phyloP scores from a whole-genome alignment of 2,888 invertebrate genomes.

The Andrena hattorfiana region DNA sequence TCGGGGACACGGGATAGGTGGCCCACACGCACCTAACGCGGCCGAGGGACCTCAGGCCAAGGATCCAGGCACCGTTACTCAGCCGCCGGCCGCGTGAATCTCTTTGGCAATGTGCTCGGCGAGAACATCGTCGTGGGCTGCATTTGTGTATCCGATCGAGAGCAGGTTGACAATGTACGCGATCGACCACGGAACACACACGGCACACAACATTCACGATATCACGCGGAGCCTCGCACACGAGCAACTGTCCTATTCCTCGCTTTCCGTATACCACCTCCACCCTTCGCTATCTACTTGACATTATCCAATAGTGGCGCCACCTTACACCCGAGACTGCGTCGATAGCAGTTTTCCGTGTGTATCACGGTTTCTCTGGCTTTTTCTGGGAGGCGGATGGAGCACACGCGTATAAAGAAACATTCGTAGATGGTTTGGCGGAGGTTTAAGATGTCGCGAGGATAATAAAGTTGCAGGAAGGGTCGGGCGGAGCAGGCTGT shows the following conservation, averaged over 20 bases:
- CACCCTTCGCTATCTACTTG: conserved; percentile 31
- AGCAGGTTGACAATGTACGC: conserved; percentile 62
- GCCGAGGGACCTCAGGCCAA: conserved; percentile 57
- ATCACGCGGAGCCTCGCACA: conserved; percentile 73
- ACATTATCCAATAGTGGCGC: conserved; percentile 36
- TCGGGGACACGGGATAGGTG: conserved; percentile 65
- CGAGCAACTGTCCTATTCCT: conserved; percentile 70
- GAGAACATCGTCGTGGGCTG: conserved; percentile 49
- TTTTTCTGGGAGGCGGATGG: background rate
- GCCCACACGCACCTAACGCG: conserved; percentile 66
- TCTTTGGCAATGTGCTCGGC: conserved; percentile 25
- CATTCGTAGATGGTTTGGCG: background rate
- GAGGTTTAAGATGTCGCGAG: too few relatives aligned
- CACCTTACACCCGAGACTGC: conserved; percentile 23
- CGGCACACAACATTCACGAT: conserved; percentile 51
- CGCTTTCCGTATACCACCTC: conserved; percentile 41
- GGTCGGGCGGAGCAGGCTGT: too few relatives aligned
- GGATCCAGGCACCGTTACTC: conserved; percentile 60
- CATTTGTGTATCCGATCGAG: conserved; percentile 45
- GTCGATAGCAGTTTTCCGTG: conserved; percentile 1
- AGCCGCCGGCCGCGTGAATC: conserved; percentile 30
- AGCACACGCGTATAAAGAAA: background rate
- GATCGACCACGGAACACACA: conserved; percentile 44
- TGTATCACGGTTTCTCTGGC: too few relatives aligned
- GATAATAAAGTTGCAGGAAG: too few relatives aligned